phyloP scores from a whole-genome alignment of 2,113 vertebrate species.

The Brachirus orientalis region DNA sequence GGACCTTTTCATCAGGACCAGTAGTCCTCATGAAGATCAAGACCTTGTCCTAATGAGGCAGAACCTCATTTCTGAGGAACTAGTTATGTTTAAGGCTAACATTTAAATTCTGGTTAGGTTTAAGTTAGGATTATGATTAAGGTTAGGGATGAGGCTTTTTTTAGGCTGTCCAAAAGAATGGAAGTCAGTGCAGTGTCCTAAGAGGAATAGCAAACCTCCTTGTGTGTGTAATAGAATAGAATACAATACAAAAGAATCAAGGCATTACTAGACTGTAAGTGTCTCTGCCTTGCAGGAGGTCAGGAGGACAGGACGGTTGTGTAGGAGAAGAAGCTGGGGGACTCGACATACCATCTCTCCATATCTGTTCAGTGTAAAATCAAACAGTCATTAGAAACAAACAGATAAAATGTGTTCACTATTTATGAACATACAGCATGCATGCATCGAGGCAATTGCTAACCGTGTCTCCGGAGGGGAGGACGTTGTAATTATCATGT shows the following conservation, averaged over 20 bases:
- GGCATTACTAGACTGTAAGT: slow-evolving; percentile 51
- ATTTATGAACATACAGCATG: background rate
- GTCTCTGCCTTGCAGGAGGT: slow-evolving; percentile 54
- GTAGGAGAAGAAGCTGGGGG: slow-evolving; percentile 28
- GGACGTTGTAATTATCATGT: slow-evolving; percentile 39
- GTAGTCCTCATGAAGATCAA: no score
- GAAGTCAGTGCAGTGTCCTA: no score
- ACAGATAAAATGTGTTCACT: background rate
- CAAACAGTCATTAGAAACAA: slow-evolving; percentile 19
- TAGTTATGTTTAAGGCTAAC: no score
- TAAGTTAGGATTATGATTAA: no score
- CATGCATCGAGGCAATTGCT: slow-evolving; percentile 2
- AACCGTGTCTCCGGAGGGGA: slow-evolving; percentile 67
- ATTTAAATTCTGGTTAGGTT: no score
- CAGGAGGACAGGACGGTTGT: slow-evolving; percentile 37
- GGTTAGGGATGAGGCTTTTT: no score
- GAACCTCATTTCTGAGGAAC: no score
- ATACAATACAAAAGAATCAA: background rate
- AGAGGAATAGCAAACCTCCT: no score
- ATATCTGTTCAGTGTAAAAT: slow-evolving; percentile 56
- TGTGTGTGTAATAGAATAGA: background rate
- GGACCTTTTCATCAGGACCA: no score
- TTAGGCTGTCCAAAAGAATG: no score
- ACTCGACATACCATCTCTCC: slow-evolving; percentile 36
- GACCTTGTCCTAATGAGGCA: no score